phyloP scores from a whole-genome alignment of 2,113 vertebrate genomes.

The Hypanus sabinus region DNA sequence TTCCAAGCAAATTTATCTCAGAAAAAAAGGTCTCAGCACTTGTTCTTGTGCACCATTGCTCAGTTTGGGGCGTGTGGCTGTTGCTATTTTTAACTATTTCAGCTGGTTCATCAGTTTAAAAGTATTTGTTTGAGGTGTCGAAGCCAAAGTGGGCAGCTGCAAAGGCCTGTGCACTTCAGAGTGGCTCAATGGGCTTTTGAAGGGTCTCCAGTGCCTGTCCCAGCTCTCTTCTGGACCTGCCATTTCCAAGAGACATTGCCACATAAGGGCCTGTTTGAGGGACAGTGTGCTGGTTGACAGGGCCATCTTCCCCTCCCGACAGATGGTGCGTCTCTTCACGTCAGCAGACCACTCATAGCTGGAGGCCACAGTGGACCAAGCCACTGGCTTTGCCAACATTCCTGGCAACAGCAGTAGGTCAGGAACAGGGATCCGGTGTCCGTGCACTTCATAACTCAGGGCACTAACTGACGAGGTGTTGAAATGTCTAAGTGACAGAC shows the following conservation, averaged over 20 bases:
- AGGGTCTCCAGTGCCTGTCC: slow-evolving; percentile 39
- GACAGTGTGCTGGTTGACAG: slow-evolving; percentile 56
- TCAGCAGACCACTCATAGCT: slow-evolving; percentile 51
- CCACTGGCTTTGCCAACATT: slow-evolving; percentile 52
- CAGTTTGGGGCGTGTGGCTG: not conserved
- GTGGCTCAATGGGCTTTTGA: slow-evolving; percentile 46
- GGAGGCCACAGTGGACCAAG: slow-evolving; percentile 39
- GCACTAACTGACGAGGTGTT: slow-evolving; percentile 56
- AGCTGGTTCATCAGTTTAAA: slow-evolving; percentile 5
- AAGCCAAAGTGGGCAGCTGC: slow-evolving; percentile 45
- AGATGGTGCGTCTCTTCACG: slow-evolving; percentile 68
- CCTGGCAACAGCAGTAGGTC: slow-evolving; percentile 51
- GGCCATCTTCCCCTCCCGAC: slow-evolving; percentile 59
- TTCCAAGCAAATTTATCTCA: not conserved
- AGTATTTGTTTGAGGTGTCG: slow-evolving; percentile 43
- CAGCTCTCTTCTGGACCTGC: slow-evolving; percentile 49
- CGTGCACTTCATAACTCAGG: slow-evolving; percentile 53
- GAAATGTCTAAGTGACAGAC: slow-evolving; percentile 49
- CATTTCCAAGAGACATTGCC: slow-evolving; percentile 53
- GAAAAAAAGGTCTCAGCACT: not conserved
- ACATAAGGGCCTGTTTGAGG: slow-evolving; percentile 58
- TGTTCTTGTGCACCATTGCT: not conserved
- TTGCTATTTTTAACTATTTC: slow-evolving; percentile 50
- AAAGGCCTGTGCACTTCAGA: slow-evolving; percentile 41
- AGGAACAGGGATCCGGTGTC: slow-evolving; percentile 60